Evolutionary conservation across 2,113 vertebrate species (phyloP).

Genomic region (Felis catus): F.catus_Fca126_mat1.0 CM031419.1:156104001-156104500

Average conservation of each 20-base stretch:
- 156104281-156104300: neutral
- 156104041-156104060: neutral
- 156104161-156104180: neutral
- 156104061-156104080: neutral
- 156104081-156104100: neutral
- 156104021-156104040: neutral
- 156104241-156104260: neutral
- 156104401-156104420: neutral
- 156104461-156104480: neutral
- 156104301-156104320: neutral
- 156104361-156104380: neutral
- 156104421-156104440: neutral
- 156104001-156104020: neutral
- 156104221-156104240: neutral
- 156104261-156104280: neutral
- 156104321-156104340: neutral
- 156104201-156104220: neutral
- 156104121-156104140: neutral
- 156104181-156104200: neutral
- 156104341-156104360: neutral
- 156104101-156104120: neutral
- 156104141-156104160: neutral
- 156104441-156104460: neutral
- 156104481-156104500: neutral
- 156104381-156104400: neutral